Evolutionary conservation across 2,888 invertebrate genomes (phyloP).

Genomic region (Harmothoe impar): DNA sequence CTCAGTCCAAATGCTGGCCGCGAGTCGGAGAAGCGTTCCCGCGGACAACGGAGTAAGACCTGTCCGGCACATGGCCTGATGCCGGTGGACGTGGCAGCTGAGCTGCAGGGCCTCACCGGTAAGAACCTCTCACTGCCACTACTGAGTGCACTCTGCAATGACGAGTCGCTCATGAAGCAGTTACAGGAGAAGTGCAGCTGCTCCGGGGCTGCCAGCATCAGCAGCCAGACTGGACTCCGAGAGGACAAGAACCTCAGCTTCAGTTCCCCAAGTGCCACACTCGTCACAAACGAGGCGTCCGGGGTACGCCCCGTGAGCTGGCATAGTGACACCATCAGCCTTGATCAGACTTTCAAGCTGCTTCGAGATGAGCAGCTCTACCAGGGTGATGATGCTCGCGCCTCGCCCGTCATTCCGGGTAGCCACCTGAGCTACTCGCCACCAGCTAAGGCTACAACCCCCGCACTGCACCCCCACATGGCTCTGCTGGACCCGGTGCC

Average conservation of each 20-base stretch:
- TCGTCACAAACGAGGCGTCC: conserved; percentile 67
- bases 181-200: conserved; percentile 71
- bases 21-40: conserved; percentile 8
- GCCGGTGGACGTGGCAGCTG: conserved; percentile 71
- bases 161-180: conserved; percentile 88
- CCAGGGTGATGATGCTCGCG: conserved; percentile 46
- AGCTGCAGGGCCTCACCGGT: conserved; percentile 75
- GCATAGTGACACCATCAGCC: conserved; percentile 80
- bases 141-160: conserved; percentile 96
- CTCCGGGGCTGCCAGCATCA: conserved; percentile 67
- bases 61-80: conserved; percentile 63
- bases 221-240: conserved; percentile 74
- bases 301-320: conserved; percentile 79
- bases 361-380: conserved; percentile 43
- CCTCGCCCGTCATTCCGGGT: conserved; percentile 35
- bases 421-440: not conserved
- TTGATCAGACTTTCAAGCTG: conserved; percentile 74
- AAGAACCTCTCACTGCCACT: conserved; percentile 87
- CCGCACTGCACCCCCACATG: not conserved
- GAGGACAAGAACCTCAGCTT: conserved; percentile 76
- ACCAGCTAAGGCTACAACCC: not conserved
- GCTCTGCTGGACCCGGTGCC: not conserved
- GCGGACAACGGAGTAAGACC: conserved; percentile 51
- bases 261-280: conserved; percentile 72
- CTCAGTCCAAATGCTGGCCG: conserved; percentile 37